These are phyloP conservation scores for Cecropterus lyciades DNA, from an alignment of 1,140 invertebrate genomes.

Conservation along the genomic window DNA sequence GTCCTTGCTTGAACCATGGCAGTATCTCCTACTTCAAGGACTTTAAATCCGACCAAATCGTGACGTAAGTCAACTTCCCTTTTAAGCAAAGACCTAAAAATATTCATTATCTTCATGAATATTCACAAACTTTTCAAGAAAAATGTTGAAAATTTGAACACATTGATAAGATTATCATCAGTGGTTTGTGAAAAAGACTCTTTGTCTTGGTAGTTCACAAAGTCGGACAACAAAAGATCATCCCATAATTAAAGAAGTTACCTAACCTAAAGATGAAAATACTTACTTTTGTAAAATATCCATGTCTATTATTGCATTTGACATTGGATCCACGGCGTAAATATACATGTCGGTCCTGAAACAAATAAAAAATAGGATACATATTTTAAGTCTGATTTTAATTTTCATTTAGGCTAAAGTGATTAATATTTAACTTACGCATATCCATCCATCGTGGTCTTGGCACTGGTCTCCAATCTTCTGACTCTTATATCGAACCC, in stretches of 20 bases:
- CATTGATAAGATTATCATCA: no score
- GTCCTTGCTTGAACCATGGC: slow-evolving; percentile 63
- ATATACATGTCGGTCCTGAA: slow-evolving; percentile 93
- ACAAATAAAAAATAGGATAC: slow-evolving; percentile 37
- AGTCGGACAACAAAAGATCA: no score
- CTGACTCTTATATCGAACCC: slow-evolving; percentile 91
- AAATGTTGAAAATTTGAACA: no score
- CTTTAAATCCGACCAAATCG: slow-evolving; percentile 86
- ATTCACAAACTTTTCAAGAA: no score
- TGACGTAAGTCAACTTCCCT: slow-evolving; percentile 86
- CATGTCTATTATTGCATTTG: slow-evolving; percentile 92
- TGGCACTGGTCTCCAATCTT: slow-evolving; percentile 89
- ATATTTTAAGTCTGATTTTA: no score
- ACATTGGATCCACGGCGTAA: slow-evolving; percentile 92
- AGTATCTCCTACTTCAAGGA: slow-evolving; percentile 79
- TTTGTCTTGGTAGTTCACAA: no score
- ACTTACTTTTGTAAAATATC: slow-evolving; percentile 90
- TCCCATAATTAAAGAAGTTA: background rate
- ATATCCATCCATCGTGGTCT: slow-evolving; percentile 81
- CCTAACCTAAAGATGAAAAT: background rate
- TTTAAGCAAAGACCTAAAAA: slow-evolving; percentile 85
- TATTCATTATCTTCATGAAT: no score
- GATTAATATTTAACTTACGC: slow-evolving; percentile 87
- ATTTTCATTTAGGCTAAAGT: no score
- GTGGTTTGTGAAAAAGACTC: no score